Evolutionary conservation across 2,888 invertebrate species (phyloP).

Genomic region (Urechis unicinctus): DNA sequence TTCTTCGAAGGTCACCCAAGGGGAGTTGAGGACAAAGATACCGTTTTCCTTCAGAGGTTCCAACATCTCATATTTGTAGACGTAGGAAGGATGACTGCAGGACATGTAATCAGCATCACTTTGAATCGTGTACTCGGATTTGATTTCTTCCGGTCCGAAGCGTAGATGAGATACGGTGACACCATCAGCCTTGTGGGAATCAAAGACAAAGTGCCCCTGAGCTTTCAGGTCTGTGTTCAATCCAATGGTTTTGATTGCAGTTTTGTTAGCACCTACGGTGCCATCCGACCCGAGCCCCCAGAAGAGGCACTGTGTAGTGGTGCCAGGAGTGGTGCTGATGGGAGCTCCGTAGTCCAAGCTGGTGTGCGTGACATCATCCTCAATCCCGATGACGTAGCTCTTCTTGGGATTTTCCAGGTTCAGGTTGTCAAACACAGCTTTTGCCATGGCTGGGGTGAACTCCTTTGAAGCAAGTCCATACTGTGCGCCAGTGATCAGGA

Average conservation of each 20-base stretch:
- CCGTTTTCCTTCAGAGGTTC: constrained; percentile 19
- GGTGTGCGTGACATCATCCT: constrained; percentile 23
- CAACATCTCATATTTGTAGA: constrained; percentile 23
- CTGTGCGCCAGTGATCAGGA: constrained; percentile 18
- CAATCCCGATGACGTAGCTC: constrained; percentile 22
- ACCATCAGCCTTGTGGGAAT: constrained; percentile 24
- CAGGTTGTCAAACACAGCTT: constrained; percentile 22
- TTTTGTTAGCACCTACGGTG: constrained; percentile 22
- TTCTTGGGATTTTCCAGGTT: constrained; percentile 15
- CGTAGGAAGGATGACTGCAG: constrained; percentile 18
- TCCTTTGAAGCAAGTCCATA: constrained; percentile 25
- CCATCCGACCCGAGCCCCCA: constrained; percentile 24
- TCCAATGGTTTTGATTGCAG: constrained; percentile 22
- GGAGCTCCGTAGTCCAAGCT: constrained; percentile 16
- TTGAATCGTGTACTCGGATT: constrained; percentile 18
- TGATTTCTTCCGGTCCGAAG: constrained; percentile 22
- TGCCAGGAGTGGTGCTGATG: constrained; percentile 9
- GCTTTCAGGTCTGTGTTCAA: constrained; percentile 20
- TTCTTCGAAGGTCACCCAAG: constrained; percentile 19
- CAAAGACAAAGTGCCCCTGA: constrained; percentile 24
- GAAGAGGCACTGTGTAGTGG: constrained; percentile 18
- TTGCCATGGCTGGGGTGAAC: constrained; percentile 24
- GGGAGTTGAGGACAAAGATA: constrained; percentile 23
- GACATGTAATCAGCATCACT: constrained; percentile 19
- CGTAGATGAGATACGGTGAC: constrained; percentile 22